A percentile compares a stretch with the other conserved stretches of the same genome.
phyloP scores from a whole-genome alignment of 2,888 invertebrate genomes.

The Eupithecia centaureata region DNA sequence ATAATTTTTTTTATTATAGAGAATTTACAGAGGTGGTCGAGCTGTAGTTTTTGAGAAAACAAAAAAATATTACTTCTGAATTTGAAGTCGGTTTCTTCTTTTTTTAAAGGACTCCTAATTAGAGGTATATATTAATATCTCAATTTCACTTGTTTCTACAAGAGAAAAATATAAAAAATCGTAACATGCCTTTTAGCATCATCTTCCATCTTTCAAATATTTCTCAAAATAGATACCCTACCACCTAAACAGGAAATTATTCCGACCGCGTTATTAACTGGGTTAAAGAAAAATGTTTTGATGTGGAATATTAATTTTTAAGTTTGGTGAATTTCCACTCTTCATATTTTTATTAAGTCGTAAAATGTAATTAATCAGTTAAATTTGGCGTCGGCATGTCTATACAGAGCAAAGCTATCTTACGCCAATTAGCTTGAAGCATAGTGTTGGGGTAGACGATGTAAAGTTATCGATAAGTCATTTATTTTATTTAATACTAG shows the following conservation, averaged over 20 bases:
- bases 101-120: too few species aligned
- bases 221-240: background rate
- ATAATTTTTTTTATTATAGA: too few species aligned
- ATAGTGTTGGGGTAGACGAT: constrained; percentile 35
- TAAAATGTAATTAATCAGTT: background rate
- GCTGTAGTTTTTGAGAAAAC: too few species aligned
- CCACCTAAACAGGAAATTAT: background rate
- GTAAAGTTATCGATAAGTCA: constrained; percentile 12
- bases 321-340: background rate
- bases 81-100: too few species aligned
- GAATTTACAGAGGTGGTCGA: too few species aligned
- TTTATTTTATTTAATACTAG: too few species aligned
- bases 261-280: background rate
- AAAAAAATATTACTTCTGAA: too few species aligned
- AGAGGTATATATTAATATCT: too few species aligned
- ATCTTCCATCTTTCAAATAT: too few species aligned
- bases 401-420: constrained; percentile 41
- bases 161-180: too few species aligned
- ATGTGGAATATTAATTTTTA: background rate
- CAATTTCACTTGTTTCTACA: too few species aligned
- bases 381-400: constrained; percentile 48
- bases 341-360: background rate
- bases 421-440: constrained; percentile 37
- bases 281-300: background rate
- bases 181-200: too few species aligned